Evolutionary conservation across 2,888 invertebrate genomes (phyloP).

Genomic region (Amphimallon solstitiale): DNA sequence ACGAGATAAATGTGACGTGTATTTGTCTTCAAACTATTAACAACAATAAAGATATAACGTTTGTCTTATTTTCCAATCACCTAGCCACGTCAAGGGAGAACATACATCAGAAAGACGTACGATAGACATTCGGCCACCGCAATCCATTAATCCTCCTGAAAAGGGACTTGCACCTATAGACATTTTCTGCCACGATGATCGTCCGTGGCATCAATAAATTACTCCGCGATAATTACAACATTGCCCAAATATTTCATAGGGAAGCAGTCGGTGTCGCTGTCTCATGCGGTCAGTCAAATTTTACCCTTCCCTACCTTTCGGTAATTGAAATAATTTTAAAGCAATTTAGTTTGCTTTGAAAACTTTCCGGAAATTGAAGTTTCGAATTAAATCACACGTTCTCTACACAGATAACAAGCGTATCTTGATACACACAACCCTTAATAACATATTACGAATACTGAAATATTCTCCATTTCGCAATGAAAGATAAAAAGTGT

Average conservation of each 20-base stretch:
- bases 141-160: constrained; percentile 41
- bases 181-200: constrained; percentile 2
- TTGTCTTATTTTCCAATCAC: constrained; percentile 1
- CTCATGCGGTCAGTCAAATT: too few relatives aligned
- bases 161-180: constrained; percentile 13
- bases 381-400: too few relatives aligned
- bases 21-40: not conserved
- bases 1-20: too few relatives aligned
- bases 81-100: constrained; percentile 6
- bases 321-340: too few relatives aligned
- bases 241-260: constrained; percentile 1
- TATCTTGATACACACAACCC: too few relatives aligned
- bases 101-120: constrained; percentile 41
- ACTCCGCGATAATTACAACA: constrained; percentile 1
- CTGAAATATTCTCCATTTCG: too few relatives aligned
- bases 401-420: too few relatives aligned
- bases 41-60: not conserved
- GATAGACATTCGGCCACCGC: constrained; percentile 40
- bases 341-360: too few relatives aligned
- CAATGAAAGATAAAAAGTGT: too few relatives aligned
- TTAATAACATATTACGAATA: too few relatives aligned
- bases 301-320: too few relatives aligned
- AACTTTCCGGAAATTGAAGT: too few relatives aligned
- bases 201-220: constrained; percentile 4
- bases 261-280: not conserved